phyloP scores from a whole-genome alignment of 1,140 invertebrate genomes.

The Maconellicoccus hirsutus region DNA sequence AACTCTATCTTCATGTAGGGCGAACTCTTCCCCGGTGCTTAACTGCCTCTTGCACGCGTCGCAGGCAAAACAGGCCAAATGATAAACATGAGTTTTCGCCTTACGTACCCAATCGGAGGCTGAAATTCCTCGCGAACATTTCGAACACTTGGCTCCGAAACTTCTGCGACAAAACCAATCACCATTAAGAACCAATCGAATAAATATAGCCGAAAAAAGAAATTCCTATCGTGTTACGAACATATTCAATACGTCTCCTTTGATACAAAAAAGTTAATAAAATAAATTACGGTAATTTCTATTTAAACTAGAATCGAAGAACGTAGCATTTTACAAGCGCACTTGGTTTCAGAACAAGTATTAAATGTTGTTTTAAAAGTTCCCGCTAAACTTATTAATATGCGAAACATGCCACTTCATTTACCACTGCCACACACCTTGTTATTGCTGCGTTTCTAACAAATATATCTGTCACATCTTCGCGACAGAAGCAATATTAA shows the following conservation, averaged over 20 bases:
- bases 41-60: conserved; percentile 93
- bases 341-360: background rate
- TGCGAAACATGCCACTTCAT: conserved; percentile 7
- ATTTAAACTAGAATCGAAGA: background rate
- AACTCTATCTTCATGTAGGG: conserved; percentile 79
- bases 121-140: conserved; percentile 82
- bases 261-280: too few species aligned
- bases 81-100: conserved; percentile 87
- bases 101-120: conserved; percentile 94
- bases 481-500: background rate
- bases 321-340: background rate
- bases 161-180: conserved; percentile 53
- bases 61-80: conserved; percentile 96
- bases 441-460: background rate
- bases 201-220: too few species aligned
- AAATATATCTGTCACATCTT: conserved; percentile 1
- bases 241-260: too few species aligned
- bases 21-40: conserved; percentile 95
- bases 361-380: conserved; percentile 3
- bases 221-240: too few species aligned
- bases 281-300: background rate
- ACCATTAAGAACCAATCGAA: too few species aligned
- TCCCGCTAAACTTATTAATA: conserved; percentile 9
- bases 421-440: conserved; percentile 7
- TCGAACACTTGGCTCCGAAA: conserved; percentile 92